Conservation (phyloP, 2,888 invertebrate species). For the Margaritifera margaritifera region DNA sequence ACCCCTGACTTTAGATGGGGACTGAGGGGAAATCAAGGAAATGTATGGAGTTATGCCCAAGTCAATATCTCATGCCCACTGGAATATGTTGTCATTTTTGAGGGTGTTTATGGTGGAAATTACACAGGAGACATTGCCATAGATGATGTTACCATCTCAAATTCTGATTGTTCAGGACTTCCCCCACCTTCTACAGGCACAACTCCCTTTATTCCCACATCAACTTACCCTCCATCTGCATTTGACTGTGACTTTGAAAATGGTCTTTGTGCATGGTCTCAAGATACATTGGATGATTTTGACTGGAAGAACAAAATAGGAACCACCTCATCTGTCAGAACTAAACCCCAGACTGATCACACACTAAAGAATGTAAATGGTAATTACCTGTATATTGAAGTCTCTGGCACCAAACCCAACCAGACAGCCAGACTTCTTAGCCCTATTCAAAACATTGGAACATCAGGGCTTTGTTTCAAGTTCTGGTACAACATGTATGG, state of each 20-base stretch:
- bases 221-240: constrained; percentile 49
- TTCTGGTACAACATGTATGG: constrained; percentile 72
- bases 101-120: constrained; percentile 60
- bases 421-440: constrained; percentile 58
- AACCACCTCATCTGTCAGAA: constrained; percentile 44
- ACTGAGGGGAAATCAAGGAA: constrained; percentile 54
- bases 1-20: constrained; percentile 32
- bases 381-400: constrained; percentile 59
- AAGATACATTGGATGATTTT: constrained; percentile 61
- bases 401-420: constrained; percentile 39
- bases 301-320: constrained; percentile 60
- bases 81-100: constrained; percentile 57
- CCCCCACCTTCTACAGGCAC: constrained; percentile 17
- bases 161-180: constrained; percentile 36
- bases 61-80: constrained; percentile 24
- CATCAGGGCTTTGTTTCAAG: constrained; percentile 59
- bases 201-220: constrained; percentile 27
- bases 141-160: constrained; percentile 59
- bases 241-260: constrained; percentile 65
- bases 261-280: constrained; percentile 60
- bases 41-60: constrained; percentile 52
- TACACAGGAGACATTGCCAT: constrained; percentile 67
- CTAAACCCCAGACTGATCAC: constrained; percentile 67
- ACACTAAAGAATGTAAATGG: constrained; percentile 58
- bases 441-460: constrained; percentile 29